Conservation (phyloP, 2,888 invertebrate species). For the Drosophila testacea region DNA sequence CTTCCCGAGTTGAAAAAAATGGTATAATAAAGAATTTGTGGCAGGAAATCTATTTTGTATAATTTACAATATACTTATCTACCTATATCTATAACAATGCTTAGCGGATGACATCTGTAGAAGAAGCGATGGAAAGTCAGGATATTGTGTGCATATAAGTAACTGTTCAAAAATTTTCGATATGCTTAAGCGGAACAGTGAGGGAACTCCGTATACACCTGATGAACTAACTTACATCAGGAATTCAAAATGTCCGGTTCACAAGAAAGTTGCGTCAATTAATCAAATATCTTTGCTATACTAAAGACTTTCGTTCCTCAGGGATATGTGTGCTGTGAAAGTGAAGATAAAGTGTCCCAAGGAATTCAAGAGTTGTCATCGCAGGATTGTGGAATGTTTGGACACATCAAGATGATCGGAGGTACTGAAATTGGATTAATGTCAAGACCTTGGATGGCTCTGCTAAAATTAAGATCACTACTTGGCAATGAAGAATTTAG, state of each 20-base stretch:
- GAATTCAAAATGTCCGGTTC: neutral
- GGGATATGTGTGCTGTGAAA: conserved; percentile 12
- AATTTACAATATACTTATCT: neutral
- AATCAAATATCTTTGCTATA: neutral
- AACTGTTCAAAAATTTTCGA: neutral
- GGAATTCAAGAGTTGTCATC: conserved; percentile 5
- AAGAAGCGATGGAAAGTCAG: neutral
- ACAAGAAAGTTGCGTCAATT: neutral
- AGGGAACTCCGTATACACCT: neutral
- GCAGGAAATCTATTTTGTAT: too few species aligned
- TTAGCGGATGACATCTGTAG: conserved; percentile 10
- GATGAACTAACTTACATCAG: neutral
- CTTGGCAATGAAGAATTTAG: fast-evolving
- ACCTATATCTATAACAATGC: neutral
- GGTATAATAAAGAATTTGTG: neutral
- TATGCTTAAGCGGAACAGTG: neutral
- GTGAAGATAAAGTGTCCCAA: neutral
- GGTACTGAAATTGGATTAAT: conserved; percentile 1
- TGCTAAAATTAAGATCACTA: neutral
- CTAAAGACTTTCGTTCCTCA: neutral
- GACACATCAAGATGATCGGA: fast-evolving
- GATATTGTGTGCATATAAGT: neutral
- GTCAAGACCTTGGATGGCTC: conserved; percentile 47
- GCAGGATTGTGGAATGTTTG: conserved; percentile 23
- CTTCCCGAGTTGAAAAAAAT: neutral